Evolutionary conservation across 35 echinoderm and acorn worm genomes (phyloP).

Genomic region (Lytechinus pictus): DNA sequence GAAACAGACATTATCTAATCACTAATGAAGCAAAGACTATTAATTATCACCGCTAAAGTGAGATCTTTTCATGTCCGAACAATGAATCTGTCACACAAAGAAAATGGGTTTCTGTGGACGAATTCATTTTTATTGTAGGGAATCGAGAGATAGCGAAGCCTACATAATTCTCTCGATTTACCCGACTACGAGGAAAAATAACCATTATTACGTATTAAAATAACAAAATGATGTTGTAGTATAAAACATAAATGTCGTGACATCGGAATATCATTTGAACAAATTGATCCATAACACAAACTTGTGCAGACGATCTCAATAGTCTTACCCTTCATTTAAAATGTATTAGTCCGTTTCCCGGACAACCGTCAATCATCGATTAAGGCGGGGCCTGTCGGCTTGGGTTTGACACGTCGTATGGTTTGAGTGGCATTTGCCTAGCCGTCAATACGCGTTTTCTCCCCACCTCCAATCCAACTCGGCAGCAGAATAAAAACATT

Average conservation of each 20-base stretch:
- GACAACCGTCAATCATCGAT: constrained; percentile 80
- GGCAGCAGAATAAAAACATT: constrained; percentile 98
- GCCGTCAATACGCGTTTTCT: constrained; percentile 89
- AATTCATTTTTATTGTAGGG: background rate
- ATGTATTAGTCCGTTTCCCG: constrained; percentile 59
- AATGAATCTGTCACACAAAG: constrained; percentile 55
- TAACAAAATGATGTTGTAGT: background rate
- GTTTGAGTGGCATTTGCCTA: constrained; percentile 99
- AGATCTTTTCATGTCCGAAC: constrained; percentile 46
- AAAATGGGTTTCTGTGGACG: constrained; percentile 33
- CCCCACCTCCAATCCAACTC: constrained; percentile 93
- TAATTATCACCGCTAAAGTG: constrained; percentile 47
- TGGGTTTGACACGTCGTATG: constrained; percentile 88
- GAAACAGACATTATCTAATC: background rate
- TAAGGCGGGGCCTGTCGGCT: constrained; percentile 82
- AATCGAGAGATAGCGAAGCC: background rate
- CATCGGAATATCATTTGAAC: background rate
- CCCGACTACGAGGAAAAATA: background rate
- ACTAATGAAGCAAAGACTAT: constrained; percentile 50
- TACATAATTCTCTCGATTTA: background rate
- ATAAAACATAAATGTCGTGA: background rate
- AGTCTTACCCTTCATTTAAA: constrained; percentile 8
- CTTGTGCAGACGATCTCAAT: background rate
- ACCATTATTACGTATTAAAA: background rate
- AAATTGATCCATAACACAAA: background rate